phyloP scores from a whole-genome alignment of 2,888 invertebrate genomes.

The Pollenia labialis region DNA sequence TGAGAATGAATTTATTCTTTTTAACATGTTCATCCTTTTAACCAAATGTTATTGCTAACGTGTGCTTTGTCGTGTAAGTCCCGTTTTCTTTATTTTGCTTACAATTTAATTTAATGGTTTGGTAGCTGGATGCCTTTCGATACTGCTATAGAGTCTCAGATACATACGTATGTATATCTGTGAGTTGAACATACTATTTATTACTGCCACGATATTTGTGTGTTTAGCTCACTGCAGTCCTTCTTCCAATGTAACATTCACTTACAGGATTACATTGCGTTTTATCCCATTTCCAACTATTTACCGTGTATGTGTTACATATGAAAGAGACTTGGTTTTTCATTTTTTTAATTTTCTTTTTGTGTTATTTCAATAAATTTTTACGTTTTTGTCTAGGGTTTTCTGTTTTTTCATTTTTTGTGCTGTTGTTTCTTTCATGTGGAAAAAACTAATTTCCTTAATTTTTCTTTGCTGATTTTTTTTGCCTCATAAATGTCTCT shows the following conservation, averaged over 20 bases:
- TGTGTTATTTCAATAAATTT: slow-evolving; percentile 64
- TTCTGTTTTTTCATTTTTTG: slow-evolving; percentile 13
- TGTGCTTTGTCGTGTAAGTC: slow-evolving; percentile 51
- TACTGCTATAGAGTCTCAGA: not conserved
- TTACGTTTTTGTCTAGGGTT: slow-evolving; percentile 46
- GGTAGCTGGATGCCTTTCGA: slow-evolving; percentile 33
- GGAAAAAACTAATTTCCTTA: slow-evolving; percentile 78
- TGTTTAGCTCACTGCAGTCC: not conserved
- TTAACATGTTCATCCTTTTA: slow-evolving; percentile 11
- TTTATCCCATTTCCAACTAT: slow-evolving; percentile 52
- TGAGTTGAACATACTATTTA: not conserved
- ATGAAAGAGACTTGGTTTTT: slow-evolving; percentile 28
- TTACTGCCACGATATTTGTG: not conserved
- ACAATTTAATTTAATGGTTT: slow-evolving; percentile 68
- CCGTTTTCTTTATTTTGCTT: slow-evolving; percentile 54
- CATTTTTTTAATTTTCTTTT: slow-evolving; percentile 9
- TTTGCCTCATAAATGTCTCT: slow-evolving; percentile 60
- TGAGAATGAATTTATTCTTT: not conserved
- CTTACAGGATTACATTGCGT: slow-evolving; percentile 37
- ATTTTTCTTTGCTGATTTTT: slow-evolving; percentile 70
- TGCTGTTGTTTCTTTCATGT: slow-evolving; percentile 73
- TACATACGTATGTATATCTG: not conserved
- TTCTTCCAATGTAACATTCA: slow-evolving; percentile 3
- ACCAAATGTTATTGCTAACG: slow-evolving; percentile 56
- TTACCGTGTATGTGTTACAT: slow-evolving; percentile 37